Conservation (phyloP, 2,113 vertebrate species). For the Amia ocellicauda region DNA sequence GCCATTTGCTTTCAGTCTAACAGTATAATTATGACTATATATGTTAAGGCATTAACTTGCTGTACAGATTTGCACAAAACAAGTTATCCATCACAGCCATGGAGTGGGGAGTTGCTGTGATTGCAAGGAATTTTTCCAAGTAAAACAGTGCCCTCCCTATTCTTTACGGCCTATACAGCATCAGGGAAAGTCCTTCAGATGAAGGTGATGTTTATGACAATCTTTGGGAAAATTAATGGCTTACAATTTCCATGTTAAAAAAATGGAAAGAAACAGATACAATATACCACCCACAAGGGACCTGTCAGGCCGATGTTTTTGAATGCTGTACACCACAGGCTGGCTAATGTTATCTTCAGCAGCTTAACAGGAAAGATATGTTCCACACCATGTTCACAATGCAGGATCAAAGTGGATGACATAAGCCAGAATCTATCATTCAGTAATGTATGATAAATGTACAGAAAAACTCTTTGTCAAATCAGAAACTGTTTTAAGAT, state of each 20-base stretch:
- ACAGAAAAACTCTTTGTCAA: constrained; percentile 54
- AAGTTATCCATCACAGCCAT: constrained; percentile 41
- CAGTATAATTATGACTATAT: constrained; percentile 40
- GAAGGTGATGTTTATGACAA: constrained; percentile 48
- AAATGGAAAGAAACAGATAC: constrained; percentile 12
- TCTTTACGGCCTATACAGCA: constrained; percentile 39
- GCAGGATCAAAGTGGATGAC: constrained; percentile 60
- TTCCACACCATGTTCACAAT: constrained; percentile 36
- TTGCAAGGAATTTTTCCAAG: constrained; percentile 52
- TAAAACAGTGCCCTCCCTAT: constrained; percentile 55
- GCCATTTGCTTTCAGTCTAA: too few species aligned
- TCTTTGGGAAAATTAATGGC: constrained; percentile 44
- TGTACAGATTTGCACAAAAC: not conserved
- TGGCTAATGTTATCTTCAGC: constrained; percentile 40
- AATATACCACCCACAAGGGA: constrained; percentile 16
- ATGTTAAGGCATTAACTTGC: not conserved
- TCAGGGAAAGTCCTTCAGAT: constrained; percentile 42
- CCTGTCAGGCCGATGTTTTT: constrained; percentile 24
- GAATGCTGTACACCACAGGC: constrained; percentile 26
- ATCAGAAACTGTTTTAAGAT: constrained; percentile 56
- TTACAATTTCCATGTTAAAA: constrained; percentile 18
- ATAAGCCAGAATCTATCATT: constrained; percentile 49
- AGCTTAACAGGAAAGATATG: constrained; percentile 32
- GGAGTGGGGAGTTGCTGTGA: constrained; percentile 47
- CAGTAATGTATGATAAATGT: constrained; percentile 57